Base-by-base conservation (phyloP, 2,797 vertebrate genomes). In the Liasis olivaceus region DNA sequence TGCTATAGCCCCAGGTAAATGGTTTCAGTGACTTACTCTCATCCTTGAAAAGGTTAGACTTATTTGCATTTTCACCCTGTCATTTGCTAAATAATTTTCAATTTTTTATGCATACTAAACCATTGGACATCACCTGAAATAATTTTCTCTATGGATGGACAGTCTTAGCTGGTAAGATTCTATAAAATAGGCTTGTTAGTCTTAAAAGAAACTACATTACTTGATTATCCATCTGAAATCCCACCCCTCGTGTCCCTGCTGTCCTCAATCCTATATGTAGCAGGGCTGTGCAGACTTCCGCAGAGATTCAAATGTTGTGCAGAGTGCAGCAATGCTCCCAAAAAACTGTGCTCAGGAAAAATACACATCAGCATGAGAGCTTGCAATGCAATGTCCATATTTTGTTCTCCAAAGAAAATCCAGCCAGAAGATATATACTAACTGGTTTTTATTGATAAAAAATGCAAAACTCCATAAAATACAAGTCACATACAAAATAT, bases 41-140 rank as follows among this genome's bases (percentile, higher is more conserved):
- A 20, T 31, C 87, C 24, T 91, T 91, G 42, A 59, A 91, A 87
- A 91, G 85, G 85, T 72, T 72, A 87, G 59, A 22, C 85, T 91
- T 87, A 72, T 87, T 91, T 69, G 85, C 84, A 91, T 91, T 91
- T 51, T 69, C 54, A 28, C 13, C 59, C 87, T 91, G 84, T 87
- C 85, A 86, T 15, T 24, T 87, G 22, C 90, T 56, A 86, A 91
- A 91, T 24, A 91, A 54, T 42, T 87, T 85, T 91, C 72, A 31
- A 91, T 69, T 87, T 66, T 86, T 91, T 91, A 91, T 91, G 81
- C 60, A 64, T 63, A 26, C 59, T 28, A 91, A 36, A 85, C 54
- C 26, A 54, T 28, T 54, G 24, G 31, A 91, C 60, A 22, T 85
- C 54, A 91, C 54, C 60, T 14, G 15, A 54, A 85, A 91, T 64